phyloP scores from a whole-genome alignment of 2,113 vertebrate genomes.

The Pelodiscus sinensis region DNA sequence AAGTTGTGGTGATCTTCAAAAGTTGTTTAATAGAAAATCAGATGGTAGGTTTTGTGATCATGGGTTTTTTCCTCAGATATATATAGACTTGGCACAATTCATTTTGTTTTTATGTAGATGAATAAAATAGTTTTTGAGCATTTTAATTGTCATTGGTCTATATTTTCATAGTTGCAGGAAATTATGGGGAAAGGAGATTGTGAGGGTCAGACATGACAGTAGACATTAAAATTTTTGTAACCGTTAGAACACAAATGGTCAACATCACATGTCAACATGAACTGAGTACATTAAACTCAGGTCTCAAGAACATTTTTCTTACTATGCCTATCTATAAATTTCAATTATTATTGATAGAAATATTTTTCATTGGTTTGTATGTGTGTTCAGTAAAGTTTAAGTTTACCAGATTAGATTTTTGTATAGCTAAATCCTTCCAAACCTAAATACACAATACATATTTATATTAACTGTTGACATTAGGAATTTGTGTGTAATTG shows the following conservation, averaged over 20 bases:
- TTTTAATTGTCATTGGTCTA: background rate
- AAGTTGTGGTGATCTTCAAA: slow-evolving; percentile 13
- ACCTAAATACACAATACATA: background rate
- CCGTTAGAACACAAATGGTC: background rate
- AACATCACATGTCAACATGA: background rate
- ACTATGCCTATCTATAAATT: background rate
- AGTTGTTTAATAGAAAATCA: background rate
- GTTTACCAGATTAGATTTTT: background rate
- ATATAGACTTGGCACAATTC: background rate
- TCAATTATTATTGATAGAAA: background rate
- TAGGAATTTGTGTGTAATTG: background rate
- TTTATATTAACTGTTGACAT: background rate
- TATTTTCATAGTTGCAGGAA: background rate
- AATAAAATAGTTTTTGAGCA: background rate
- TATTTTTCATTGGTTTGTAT: background rate
- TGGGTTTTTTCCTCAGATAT: background rate
- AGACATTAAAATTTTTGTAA: background rate
- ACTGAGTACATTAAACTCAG: background rate
- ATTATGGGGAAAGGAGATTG: background rate
- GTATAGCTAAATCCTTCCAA: background rate
- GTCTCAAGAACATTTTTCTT: background rate
- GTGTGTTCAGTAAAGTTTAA: background rate
- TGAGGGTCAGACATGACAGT: background rate
- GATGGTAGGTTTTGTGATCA: background rate
- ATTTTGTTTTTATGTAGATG: background rate